Evolutionary conservation across 2,888 invertebrate species (phyloP).

Genomic region (Catocala fraxini): DNA sequence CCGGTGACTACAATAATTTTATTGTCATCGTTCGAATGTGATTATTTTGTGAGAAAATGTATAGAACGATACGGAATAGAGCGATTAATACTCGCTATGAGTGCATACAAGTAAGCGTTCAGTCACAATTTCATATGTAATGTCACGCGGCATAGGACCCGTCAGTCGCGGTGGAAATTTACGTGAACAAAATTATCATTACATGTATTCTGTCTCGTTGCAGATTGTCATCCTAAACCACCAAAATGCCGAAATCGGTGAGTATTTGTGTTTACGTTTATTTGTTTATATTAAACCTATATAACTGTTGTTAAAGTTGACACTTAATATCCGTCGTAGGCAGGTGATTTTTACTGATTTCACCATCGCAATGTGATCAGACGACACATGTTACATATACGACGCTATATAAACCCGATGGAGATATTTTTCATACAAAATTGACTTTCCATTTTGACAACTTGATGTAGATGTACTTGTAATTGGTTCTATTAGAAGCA

Average conservation of each 20-base stretch:
- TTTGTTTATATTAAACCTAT: slow-evolving; percentile 37
- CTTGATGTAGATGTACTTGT: slow-evolving; percentile 13
- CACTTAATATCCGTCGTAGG: slow-evolving; percentile 38
- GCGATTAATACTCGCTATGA: slow-evolving; percentile 40
- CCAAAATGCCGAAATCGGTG: slow-evolving; percentile 90
- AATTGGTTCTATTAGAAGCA: slow-evolving; percentile 14
- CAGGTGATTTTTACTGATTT: slow-evolving; percentile 75
- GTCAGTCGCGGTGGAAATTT: slow-evolving; percentile 59
- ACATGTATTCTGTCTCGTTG: slow-evolving; percentile 65
- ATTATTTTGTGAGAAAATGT: slow-evolving; percentile 65
- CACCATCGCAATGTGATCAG: slow-evolving; percentile 77
- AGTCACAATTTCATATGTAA: slow-evolving; percentile 63
- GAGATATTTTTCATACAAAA: slow-evolving; percentile 36
- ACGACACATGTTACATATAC: slow-evolving; percentile 56
- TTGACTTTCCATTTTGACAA: slow-evolving; percentile 35
- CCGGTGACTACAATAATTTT: slow-evolving; percentile 74
- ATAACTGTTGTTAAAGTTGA: slow-evolving; percentile 15
- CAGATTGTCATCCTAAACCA: slow-evolving; percentile 85
- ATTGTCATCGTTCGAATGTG: slow-evolving; percentile 61
- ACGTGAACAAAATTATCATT: slow-evolving; percentile 60
- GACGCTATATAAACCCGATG: slow-evolving; percentile 56
- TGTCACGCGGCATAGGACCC: slow-evolving; percentile 68
- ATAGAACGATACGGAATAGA: slow-evolving; percentile 46
- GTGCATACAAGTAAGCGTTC: slow-evolving; percentile 46
- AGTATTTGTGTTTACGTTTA: slow-evolving; percentile 68